Conservation (phyloP, 2,888 invertebrate species). For the Synanthedon formicaeformis region DNA sequence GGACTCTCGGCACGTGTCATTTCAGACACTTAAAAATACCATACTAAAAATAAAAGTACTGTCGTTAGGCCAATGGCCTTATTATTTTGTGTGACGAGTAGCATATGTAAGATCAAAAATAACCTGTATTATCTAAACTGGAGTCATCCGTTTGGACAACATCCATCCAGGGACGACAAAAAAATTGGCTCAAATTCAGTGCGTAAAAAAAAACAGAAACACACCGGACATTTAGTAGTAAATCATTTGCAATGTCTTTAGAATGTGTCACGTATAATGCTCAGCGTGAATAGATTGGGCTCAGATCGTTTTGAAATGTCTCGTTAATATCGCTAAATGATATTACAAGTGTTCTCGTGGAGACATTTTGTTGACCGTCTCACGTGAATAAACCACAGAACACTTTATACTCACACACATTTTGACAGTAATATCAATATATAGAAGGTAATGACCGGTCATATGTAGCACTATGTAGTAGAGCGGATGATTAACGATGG, state of each 20-base stretch:
- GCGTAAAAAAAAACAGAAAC: constrained; percentile 22
- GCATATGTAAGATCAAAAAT: constrained; percentile 64
- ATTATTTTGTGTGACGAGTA: constrained; percentile 64
- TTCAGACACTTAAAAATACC: constrained; percentile 39
- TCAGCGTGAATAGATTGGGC: constrained; percentile 10
- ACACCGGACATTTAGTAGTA: constrained; percentile 22
- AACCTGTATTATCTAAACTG: constrained; percentile 63
- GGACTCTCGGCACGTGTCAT: constrained; percentile 11
- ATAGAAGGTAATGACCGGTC: too few species aligned
- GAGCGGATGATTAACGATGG: too few species aligned
- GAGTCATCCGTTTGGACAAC: constrained; percentile 38
- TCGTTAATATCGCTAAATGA: background rate
- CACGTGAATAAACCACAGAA: too few species aligned
- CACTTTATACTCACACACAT: too few species aligned
- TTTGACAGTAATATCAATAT: too few species aligned
- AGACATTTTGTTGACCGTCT: too few species aligned
- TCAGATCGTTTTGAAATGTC: constrained; percentile 1
- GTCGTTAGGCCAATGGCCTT: constrained; percentile 70
- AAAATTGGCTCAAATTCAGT: constrained; percentile 53
- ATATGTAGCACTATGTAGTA: too few species aligned
- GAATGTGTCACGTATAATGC: constrained; percentile 28
- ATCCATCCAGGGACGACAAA: constrained; percentile 32
- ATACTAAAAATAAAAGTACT: constrained; percentile 32
- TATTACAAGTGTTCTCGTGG: background rate
- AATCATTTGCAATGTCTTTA: constrained; percentile 46